Conservation (phyloP, 2,113 vertebrate genomes). For the Oncorhynchus tshawytscha region DNA sequence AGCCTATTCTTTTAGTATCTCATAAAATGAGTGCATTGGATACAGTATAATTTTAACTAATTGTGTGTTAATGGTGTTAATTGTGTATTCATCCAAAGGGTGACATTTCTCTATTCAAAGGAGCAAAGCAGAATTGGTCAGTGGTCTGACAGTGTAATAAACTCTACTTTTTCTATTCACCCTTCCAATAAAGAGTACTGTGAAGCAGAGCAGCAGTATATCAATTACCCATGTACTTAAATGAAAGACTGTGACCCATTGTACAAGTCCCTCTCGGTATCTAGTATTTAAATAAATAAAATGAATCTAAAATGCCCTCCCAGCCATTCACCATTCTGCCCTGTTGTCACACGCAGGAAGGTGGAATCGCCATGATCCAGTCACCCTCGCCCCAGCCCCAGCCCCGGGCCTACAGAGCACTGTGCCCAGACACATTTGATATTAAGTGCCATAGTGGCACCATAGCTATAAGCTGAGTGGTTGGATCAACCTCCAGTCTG, state of each 20-base stretch:
- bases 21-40: too few relatives aligned
- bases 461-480: slow-evolving; percentile 3
- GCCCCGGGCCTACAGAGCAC: too few relatives aligned
- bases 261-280: slow-evolving; percentile 24
- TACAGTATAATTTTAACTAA: too few relatives aligned
- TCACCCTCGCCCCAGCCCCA: neutral
- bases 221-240: slow-evolving; percentile 17
- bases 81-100: neutral
- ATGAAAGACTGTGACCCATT: neutral
- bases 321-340: slow-evolving; percentile 28
- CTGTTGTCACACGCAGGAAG: slow-evolving; percentile 41
- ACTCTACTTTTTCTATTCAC: neutral
- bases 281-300: neutral
- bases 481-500: slow-evolving; percentile 1
- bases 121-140: too few relatives aligned
- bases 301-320: slow-evolving; percentile 37
- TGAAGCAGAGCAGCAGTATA: neutral
- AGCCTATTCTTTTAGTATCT: too few relatives aligned
- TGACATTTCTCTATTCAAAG: neutral
- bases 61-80: neutral
- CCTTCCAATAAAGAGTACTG: too few relatives aligned
- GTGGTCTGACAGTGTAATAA: neutral
- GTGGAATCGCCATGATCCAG: slow-evolving; percentile 10
- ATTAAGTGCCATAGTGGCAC: too few relatives aligned
- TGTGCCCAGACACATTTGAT: slow-evolving; percentile 17